These are phyloP conservation scores for Phalacrocorax brasilianus DNA, from an alignment of 2,113 vertebrate genomes.

Conservation along the genomic window DNA sequence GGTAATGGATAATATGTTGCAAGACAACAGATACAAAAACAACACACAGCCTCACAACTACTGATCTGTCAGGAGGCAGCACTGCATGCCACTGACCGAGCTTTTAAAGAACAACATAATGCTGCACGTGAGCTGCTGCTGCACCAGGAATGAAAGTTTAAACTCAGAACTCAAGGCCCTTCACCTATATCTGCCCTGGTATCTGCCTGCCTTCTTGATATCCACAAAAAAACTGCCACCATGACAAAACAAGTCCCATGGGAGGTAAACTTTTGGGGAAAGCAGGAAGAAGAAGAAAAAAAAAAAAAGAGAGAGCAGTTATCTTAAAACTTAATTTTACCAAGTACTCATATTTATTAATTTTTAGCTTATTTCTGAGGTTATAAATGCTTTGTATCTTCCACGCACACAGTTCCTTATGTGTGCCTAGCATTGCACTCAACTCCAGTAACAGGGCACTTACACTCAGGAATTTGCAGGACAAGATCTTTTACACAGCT, in stretches of 20 bases:
- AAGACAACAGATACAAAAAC: background rate
- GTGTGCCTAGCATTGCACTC: background rate
- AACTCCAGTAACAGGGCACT: background rate
- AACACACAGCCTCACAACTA: background rate
- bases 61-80: too few relatives aligned
- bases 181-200: background rate
- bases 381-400: background rate
- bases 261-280: background rate
- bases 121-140: background rate
- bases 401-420: background rate
- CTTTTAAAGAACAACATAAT: background rate
- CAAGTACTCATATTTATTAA: background rate
- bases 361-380: background rate
- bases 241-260: background rate
- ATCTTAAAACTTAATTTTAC: background rate
- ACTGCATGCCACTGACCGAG: rapidly evolving
- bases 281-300: background rate
- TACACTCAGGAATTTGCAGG: background rate
- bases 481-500: background rate
- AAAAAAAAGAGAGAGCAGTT: background rate
- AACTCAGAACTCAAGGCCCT: background rate
- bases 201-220: background rate
- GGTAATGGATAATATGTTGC: background rate
- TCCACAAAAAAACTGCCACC: background rate
- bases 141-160: background rate